Conservation (phyloP, 2,797 vertebrate species). For the Pogonophryne albipinna region DNA sequence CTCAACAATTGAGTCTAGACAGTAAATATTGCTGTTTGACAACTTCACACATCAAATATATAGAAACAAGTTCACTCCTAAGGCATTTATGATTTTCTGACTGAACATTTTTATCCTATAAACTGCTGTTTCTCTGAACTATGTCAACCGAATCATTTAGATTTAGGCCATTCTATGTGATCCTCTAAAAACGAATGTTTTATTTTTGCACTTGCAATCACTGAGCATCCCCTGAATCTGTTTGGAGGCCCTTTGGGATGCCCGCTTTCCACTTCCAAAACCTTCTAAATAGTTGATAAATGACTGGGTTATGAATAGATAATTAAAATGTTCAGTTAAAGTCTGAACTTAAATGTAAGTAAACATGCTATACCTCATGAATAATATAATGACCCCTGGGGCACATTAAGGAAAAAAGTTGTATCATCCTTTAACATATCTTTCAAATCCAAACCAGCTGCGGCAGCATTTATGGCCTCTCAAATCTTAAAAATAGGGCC, state of each 20-base stretch:
- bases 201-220: too few relatives aligned
- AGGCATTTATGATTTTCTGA: slow-evolving; percentile 1
- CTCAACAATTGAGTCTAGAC: too few relatives aligned
- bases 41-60: not conserved
- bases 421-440: slow-evolving; percentile 56
- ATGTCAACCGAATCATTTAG: not conserved
- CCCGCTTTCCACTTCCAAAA: too few relatives aligned
- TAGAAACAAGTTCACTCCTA: not conserved
- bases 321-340: not conserved
- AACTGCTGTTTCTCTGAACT: not conserved
- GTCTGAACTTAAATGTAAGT: slow-evolving; percentile 40
- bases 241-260: too few relatives aligned
- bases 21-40: too few relatives aligned
- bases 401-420: slow-evolving; percentile 39
- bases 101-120: not conserved
- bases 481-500: slow-evolving; percentile 53
- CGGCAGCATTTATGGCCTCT: slow-evolving; percentile 63
- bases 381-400: slow-evolving; percentile 43
- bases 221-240: too few relatives aligned
- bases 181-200: too few relatives aligned
- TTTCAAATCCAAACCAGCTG: slow-evolving; percentile 56
- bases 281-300: not conserved
- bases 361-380: slow-evolving; percentile 47
- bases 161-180: too few relatives aligned
- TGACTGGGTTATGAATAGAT: not conserved